Evolutionary conservation across 2,113 vertebrate genomes (phyloP).

Genomic region (Lanius collurio): DNA sequence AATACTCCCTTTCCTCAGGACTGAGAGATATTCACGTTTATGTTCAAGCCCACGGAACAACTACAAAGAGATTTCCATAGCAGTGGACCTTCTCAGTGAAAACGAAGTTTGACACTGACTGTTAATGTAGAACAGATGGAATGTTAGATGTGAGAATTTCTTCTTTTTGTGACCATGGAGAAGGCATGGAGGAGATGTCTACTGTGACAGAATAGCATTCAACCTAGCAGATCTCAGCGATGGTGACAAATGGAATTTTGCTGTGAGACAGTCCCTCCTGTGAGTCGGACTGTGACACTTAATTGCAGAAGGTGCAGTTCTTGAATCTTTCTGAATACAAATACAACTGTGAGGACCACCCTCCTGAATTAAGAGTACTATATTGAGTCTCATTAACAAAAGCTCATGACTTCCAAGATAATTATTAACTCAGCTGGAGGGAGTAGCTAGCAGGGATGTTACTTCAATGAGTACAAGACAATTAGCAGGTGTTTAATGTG

Average conservation of each 20-base stretch:
- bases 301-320: neutral
- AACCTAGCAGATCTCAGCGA: neutral
- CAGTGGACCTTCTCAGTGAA: neutral
- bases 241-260: neutral
- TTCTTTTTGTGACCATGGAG: neutral
- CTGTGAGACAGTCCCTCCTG: neutral
- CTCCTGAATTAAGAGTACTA: neutral
- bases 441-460: neutral
- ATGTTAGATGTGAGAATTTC: neutral
- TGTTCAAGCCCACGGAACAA: neutral
- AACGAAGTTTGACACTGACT: neutral
- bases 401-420: constrained; percentile 14
- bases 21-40: neutral
- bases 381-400: constrained; percentile 8
- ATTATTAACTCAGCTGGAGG: constrained; percentile 40
- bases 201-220: neutral
- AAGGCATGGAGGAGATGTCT: neutral
- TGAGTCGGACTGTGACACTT: neutral
- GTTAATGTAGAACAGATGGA: neutral
- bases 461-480: constrained; percentile 11
- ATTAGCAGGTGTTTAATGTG: constrained; percentile 16
- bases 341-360: neutral
- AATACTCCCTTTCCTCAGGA: neutral
- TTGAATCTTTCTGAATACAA: neutral
- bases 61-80: neutral